phyloP scores from a whole-genome alignment of 2,113 vertebrate species.

The Neodon shergylaensis region DNA sequence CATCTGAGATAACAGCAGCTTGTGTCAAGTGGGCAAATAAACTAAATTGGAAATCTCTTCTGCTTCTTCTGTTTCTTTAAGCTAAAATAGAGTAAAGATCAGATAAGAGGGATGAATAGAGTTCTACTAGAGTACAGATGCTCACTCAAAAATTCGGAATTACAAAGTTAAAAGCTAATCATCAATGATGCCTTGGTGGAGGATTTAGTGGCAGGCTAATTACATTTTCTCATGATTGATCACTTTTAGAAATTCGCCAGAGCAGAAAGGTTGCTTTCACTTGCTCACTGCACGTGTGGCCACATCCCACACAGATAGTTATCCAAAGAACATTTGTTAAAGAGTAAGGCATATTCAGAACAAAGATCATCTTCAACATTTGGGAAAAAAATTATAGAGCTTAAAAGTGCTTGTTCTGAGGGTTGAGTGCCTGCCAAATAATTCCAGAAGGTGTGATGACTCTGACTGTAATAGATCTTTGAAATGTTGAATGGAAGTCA shows the following conservation, averaged over 20 bases:
- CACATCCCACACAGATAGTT: not conserved
- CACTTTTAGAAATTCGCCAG: slow-evolving; percentile 3
- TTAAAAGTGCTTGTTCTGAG: not conserved
- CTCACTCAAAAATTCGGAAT: slow-evolving; percentile 52
- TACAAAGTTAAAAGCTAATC: slow-evolving; percentile 52
- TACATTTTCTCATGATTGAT: slow-evolving; percentile 50
- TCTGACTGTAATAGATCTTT: not conserved
- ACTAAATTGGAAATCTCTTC: not conserved
- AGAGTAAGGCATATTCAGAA: not conserved
- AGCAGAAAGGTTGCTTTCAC: not conserved
- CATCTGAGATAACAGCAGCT: not conserved
- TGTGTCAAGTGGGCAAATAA: not conserved
- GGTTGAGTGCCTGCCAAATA: not conserved
- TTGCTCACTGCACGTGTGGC: not conserved
- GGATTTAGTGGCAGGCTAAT: slow-evolving; percentile 33
- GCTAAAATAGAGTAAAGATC: not conserved
- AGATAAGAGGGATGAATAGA: not conserved
- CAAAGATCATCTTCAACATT: not conserved
- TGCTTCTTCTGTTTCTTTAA: not conserved
- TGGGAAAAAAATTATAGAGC: not conserved
- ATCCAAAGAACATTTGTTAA: not conserved
- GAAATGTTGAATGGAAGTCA: not conserved
- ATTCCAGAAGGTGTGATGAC: not conserved
- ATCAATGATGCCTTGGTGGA: slow-evolving; percentile 28
- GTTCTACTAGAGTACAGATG: not conserved